Base-by-base conservation (phyloP, 2,888 invertebrate species). In the Lycia hirtaria region DNA sequence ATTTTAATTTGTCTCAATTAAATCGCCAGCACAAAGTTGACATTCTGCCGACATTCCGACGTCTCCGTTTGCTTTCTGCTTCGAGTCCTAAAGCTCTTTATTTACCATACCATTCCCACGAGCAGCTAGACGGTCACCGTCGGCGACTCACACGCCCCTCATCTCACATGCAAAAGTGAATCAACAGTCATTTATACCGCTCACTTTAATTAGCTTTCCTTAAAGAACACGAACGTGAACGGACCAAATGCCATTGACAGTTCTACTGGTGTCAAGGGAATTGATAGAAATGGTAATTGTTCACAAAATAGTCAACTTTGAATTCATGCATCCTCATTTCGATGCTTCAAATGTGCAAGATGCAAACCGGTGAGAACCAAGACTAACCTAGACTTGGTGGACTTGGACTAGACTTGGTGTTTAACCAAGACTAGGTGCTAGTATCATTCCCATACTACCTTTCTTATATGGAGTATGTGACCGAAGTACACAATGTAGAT, bases 151-250 rank as follows among this genome's bases (percentile, higher is more conserved):
- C 43, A 15, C 4, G 30, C 33, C 37, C 9, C 37, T 49, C 44
- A 33, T 22, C 50, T 50, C 32, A 33, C 33, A 56, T 69, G 64
- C 59, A 64, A 66, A 66, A 64, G 40, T 15, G 9, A 47, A 65
- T 60, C 61, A 49, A 38, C 61, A 62, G 44, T 48, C 56, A 68
- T 68, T 59, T 57, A 62, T 62, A 50, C 65, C 48, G 54, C 32
- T 55, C 58, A 37, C 48, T 61, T 32, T 61, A 61, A 61, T 68
- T 59, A 59, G 51, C 66, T 64, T 64, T 66, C 64, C 60, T 58
- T 56, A 37, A 15, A 24, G 56, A 62, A 62, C 50, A 38, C n/a
- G n/a, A n/a, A n/a, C 32, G 10, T 40, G 14, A 48, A n/a, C 44
- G 48, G 61, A 24, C 49, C 41, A 35, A 22, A 54, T 57, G 51